Evolutionary conservation across 2,113 vertebrate species (phyloP), one percentile per base, ranked within the genome.

Genomic region (Andinoacara biseriatus): DNA sequence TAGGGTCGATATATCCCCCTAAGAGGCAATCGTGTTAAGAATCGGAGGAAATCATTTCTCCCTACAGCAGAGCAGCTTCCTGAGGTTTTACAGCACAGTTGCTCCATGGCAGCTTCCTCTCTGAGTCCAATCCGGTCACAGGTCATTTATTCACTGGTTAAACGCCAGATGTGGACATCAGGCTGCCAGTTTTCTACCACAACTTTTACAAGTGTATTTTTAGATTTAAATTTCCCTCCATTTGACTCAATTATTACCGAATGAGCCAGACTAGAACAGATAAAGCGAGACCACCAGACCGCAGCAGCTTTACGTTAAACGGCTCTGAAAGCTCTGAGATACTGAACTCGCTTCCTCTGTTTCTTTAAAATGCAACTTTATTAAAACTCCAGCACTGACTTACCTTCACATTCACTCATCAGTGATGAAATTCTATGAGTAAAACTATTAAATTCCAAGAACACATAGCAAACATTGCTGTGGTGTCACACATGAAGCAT

Each of bases 41-140:
- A 59, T 1, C 62, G 60, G 26, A 46, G 67, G 65, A 57, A 80
- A 49, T 56, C 24, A 1, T 60, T 59, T 24, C 17, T 13, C 9
- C 10, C 10, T 0, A 9, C 15, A 79, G 31, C 31, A 1, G 17
- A 57, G 77, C 33, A 31, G 74, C 18, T 78, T 80, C 59, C 76
- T 58, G 65, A 11, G 13, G 38, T 17, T 79, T 78, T 83, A 43
- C 7, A 58, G 24, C 29, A 18, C 33, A 74, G 49, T 31, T 20
- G 72, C 24, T 24, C 58, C 33, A 18, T 77, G 61, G 17, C 26
- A 24, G 24, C 84, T 69, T 85, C 79, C 84, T 54, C 29, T 67
- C 5, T 1, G 7, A 13, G 58, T 72, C 77, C 15, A 60, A 31
- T 69, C 72, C 31, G 7, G 76, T 57, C 38, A 7, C 60, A 67